These are phyloP conservation scores for Pygoscelis antarcticus DNA, from an alignment of 2,113 vertebrate species.

Conservation along the genomic window DNA sequence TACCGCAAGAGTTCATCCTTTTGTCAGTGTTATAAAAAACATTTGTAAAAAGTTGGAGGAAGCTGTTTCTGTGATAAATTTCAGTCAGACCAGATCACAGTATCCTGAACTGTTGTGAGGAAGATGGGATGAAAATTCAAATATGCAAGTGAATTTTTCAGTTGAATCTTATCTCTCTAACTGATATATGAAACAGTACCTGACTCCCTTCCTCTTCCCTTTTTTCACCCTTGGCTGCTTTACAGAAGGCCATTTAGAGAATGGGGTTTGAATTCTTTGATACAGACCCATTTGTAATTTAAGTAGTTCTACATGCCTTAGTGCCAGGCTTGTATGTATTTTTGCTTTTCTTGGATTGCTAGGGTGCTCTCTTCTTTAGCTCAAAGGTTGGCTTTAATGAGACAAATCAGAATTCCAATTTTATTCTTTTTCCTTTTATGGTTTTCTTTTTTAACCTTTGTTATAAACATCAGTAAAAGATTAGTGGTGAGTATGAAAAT, in stretches of 20 bases:
- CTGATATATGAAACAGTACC: neutral
- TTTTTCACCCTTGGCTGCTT: neutral
- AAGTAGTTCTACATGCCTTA: neutral
- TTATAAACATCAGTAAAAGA: neutral
- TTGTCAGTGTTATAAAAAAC: neutral
- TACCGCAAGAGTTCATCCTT: neutral
- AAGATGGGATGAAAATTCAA: neutral
- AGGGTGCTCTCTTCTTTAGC: neutral
- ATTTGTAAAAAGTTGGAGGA: neutral
- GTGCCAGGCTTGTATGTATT: neutral
- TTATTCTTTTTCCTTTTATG: neutral
- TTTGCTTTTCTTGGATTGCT: neutral
- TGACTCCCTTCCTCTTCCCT: neutral
- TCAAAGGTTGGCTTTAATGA: neutral
- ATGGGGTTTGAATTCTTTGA: neutral
- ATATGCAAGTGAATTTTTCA: neutral
- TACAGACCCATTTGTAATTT: neutral
- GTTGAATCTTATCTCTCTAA: neutral
- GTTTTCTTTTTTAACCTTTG: neutral
- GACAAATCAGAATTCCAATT: neutral
- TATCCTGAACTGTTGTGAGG: neutral
- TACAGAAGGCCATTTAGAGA: neutral
- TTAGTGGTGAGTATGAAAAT: neutral
- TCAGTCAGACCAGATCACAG: neutral
- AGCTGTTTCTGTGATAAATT: neutral